These are phyloP conservation scores for Leucania comma DNA, from an alignment of 2,888 invertebrate species.

Conservation along the genomic window DNA sequence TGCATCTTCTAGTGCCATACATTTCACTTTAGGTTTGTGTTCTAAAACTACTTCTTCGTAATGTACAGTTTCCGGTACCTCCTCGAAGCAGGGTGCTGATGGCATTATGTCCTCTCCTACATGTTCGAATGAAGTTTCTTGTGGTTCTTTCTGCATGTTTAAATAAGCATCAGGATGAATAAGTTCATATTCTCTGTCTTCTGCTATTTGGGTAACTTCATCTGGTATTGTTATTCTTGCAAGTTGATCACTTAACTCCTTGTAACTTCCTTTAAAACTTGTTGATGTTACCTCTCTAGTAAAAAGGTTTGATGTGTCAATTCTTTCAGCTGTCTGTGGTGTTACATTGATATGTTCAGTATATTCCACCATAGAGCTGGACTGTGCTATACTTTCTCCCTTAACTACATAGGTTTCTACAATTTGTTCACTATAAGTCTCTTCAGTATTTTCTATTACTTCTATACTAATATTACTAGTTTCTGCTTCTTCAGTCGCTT, in stretches of 20 bases:
- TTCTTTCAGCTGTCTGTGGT: neutral
- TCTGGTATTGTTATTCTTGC: slow-evolving; percentile 65
- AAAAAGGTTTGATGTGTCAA: neutral
- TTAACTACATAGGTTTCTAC: slow-evolving; percentile 17
- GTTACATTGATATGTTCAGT: slow-evolving; percentile 26
- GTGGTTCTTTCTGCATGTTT: slow-evolving; percentile 18
- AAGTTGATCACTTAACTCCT: slow-evolving; percentile 68
- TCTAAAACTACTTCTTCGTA: slow-evolving; percentile 55
- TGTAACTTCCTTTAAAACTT: slow-evolving; percentile 57
- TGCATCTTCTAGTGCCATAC: slow-evolving; percentile 82
- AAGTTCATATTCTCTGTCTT: slow-evolving; percentile 61
- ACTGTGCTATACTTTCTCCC: slow-evolving; percentile 10
- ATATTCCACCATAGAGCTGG: neutral
- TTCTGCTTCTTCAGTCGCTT: slow-evolving; percentile 21
- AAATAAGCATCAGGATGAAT: slow-evolving; percentile 56
- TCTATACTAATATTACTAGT: slow-evolving; percentile 32
- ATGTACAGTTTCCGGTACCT: slow-evolving; percentile 46
- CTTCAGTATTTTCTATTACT: slow-evolving; percentile 24
- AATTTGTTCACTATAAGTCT: slow-evolving; percentile 28
- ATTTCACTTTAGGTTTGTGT: slow-evolving; percentile 69
- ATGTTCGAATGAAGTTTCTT: slow-evolving; percentile 33
- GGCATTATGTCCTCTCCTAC: slow-evolving; percentile 67
- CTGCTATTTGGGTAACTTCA: slow-evolving; percentile 43
- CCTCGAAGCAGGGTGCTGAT: slow-evolving; percentile 81
- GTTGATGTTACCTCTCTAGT: slow-evolving; percentile 8